Evolutionary conservation across 2,888 invertebrate species (phyloP).

Genomic region (Tipula lateralis): DNA sequence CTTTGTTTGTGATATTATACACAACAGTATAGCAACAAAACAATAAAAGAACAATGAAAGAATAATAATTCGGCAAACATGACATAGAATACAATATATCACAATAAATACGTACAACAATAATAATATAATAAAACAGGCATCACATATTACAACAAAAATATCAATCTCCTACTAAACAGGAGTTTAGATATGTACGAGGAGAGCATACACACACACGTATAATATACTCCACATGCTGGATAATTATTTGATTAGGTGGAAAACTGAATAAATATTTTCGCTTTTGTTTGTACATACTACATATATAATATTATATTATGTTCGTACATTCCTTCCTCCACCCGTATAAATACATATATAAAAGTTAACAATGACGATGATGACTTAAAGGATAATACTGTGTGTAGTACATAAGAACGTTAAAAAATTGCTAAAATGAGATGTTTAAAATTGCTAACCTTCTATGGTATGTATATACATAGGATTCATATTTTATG

Average conservation of each 20-base stretch:
- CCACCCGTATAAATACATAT: neutral
- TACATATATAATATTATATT: neutral
- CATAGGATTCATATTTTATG: constrained; percentile 12
- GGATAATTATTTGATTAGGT: constrained; percentile 24
- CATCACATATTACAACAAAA: constrained; percentile 1
- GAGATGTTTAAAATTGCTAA: neutral
- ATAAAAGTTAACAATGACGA: neutral
- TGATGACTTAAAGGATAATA: constrained; percentile 24
- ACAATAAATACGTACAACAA: constrained; percentile 24
- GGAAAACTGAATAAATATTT: constrained; percentile 24
- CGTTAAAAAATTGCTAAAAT: neutral
- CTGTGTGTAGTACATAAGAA: neutral
- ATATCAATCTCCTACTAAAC: neutral
- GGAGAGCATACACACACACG: neutral
- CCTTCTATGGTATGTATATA: neutral
- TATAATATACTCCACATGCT: neutral
- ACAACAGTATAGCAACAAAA: neutral
- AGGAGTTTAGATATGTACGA: neutral
- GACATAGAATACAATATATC: constrained; percentile 9
- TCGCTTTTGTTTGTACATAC: neutral
- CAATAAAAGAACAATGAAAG: neutral
- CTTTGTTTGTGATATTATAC: neutral
- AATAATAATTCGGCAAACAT: constrained; percentile 13
- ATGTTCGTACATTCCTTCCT: neutral
- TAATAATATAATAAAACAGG: neutral